phyloP scores from a whole-genome alignment of 2,888 invertebrate species.

The Apotomis capreana region DNA sequence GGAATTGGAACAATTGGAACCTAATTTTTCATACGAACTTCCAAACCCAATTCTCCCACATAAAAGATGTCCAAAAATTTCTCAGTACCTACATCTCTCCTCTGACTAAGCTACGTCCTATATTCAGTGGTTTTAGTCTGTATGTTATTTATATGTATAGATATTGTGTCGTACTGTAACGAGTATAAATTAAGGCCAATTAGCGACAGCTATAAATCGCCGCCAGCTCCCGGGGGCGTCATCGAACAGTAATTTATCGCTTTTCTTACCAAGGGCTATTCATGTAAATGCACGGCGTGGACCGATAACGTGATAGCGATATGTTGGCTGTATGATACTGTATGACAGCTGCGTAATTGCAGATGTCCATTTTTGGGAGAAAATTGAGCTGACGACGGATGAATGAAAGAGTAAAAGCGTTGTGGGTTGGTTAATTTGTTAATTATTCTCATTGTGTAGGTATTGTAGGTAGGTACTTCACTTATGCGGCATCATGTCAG shows the following conservation, averaged over 20 bases:
- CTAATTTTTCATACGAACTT: no score
- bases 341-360: conserved; percentile 8
- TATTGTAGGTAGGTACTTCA: no score
- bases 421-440: no score
- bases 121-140: no score
- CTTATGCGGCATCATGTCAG: no score
- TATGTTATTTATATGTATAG: not conserved
- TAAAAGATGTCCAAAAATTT: no score
- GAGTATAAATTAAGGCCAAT: conserved; percentile 71
- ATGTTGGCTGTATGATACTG: not conserved
- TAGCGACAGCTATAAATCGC: conserved; percentile 69
- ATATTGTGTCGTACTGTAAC: conserved; percentile 33
- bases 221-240: conserved; percentile 68
- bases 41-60: no score
- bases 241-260: conserved; percentile 70
- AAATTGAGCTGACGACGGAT: not conserved
- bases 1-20: no score
- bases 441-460: no score
- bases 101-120: no score
- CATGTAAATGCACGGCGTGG: conserved; percentile 19
- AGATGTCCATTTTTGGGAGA: not conserved
- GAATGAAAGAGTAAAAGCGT: not conserved
- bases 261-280: conserved; percentile 56
- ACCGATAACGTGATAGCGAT: conserved; percentile 22
- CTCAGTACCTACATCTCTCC: no score